Evolutionary conservation across 2,797 vertebrate species (phyloP).

Genomic region (Lutjanus argentimaculatus): DNA sequence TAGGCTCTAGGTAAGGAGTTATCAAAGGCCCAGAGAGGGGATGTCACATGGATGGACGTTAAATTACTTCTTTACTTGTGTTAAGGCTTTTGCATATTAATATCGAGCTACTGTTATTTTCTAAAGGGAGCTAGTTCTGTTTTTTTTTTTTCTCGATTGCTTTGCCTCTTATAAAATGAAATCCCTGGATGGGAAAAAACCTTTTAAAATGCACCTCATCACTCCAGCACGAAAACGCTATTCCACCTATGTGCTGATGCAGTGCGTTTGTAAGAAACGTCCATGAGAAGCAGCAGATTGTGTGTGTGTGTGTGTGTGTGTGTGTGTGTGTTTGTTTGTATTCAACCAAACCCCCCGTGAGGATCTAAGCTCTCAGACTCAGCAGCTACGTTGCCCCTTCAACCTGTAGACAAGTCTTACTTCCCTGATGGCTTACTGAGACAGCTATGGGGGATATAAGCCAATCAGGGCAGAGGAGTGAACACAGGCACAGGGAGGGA

Average conservation of each 20-base stretch:
- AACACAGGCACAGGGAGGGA: slow-evolving; percentile 63
- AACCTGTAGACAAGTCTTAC: slow-evolving; percentile 66
- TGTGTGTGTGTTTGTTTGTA: slow-evolving; percentile 44
- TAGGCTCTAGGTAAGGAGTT: slow-evolving; percentile 72
- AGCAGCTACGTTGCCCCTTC: slow-evolving; percentile 64
- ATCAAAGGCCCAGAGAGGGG: slow-evolving; percentile 58
- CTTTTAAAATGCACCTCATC: slow-evolving; percentile 49
- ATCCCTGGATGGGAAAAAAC: slow-evolving; percentile 30
- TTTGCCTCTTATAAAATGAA: slow-evolving; percentile 25
- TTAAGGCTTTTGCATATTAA: slow-evolving; percentile 25
- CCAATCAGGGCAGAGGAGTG: slow-evolving; percentile 71
- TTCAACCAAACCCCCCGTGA: slow-evolving; percentile 40
- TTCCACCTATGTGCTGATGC: slow-evolving; percentile 53
- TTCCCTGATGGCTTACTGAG: slow-evolving; percentile 57
- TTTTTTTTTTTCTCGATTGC: slow-evolving; percentile 12
- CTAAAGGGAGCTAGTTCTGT: neutral
- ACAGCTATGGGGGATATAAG: slow-evolving; percentile 65
- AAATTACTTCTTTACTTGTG: slow-evolving; percentile 43
- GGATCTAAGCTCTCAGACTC: slow-evolving; percentile 61
- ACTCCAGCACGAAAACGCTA: slow-evolving; percentile 22
- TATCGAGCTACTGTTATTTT: slow-evolving; percentile 21
- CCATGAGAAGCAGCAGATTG: slow-evolving; percentile 38
- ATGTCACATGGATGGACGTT: slow-evolving; percentile 54
- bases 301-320: slow-evolving; percentile 16
- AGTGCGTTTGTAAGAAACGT: slow-evolving; percentile 36